A percentile compares a stretch with the other conserved stretches of the same genome.
These are phyloP conservation scores for Aphidius ervi DNA, from an alignment of 1,140 invertebrate genomes.

Conservation along the genomic window DNA sequence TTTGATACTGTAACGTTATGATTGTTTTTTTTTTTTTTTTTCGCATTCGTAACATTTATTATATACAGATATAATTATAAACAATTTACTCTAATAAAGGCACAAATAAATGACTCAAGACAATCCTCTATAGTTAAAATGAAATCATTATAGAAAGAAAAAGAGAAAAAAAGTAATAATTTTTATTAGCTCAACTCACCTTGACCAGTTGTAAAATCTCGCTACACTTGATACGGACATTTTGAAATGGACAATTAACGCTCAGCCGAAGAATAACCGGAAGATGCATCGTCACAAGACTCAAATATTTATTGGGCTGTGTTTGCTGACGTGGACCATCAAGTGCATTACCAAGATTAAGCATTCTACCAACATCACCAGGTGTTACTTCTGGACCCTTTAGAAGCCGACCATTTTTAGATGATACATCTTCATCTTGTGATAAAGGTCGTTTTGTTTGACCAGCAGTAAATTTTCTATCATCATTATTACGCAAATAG, in stretches of 20 bases:
- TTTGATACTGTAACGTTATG: too few relatives aligned
- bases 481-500: constrained; percentile 37
- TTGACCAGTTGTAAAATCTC: constrained; percentile 57
- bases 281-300: constrained; percentile 56
- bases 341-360: constrained; percentile 49
- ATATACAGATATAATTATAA: too few relatives aligned
- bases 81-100: too few relatives aligned
- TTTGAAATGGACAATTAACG: constrained; percentile 58
- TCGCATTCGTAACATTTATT: too few relatives aligned
- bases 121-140: too few relatives aligned
- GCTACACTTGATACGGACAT: constrained; percentile 57
- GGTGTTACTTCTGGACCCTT: constrained; percentile 45
- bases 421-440: constrained; percentile 44
- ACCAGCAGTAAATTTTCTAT: constrained; percentile 40
- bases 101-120: too few relatives aligned
- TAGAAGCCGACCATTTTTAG: constrained; percentile 38
- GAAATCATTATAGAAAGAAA: too few relatives aligned
- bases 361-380: constrained; percentile 49
- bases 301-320: constrained; percentile 53
- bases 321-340: constrained; percentile 47
- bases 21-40: too few relatives aligned
- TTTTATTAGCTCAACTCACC: constrained; percentile 43
- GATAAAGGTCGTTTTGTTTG: constrained; percentile 46
- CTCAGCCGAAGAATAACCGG: constrained; percentile 58
- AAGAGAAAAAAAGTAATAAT: background rate